Percentiles rank a stretch among this genome's conserved stretches.
Conservation (phyloP, 2,797 vertebrate genomes). For the Centropyge bicolor region DNA sequence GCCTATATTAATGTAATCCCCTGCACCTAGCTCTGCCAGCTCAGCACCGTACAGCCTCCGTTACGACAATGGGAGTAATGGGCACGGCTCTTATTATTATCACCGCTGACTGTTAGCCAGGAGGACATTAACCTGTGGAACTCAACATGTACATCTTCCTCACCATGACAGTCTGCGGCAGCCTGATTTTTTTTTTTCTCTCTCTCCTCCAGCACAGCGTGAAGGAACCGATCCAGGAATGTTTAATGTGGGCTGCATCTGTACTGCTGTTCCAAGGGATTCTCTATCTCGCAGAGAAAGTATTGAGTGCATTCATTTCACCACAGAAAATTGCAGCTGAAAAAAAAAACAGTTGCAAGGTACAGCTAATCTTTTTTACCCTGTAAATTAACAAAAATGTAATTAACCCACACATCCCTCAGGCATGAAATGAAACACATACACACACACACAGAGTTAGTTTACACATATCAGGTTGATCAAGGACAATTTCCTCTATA, state of each 20-base stretch:
- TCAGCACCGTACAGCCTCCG: constrained; percentile 73
- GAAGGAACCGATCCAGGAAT: constrained; percentile 46
- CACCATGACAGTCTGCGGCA: constrained; percentile 44
- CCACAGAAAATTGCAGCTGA: constrained; percentile 33
- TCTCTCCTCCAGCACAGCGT: background rate
- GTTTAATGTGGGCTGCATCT: constrained; percentile 48
- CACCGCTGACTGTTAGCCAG: constrained; percentile 65
- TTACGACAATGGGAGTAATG: constrained; percentile 76
- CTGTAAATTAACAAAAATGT: constrained; percentile 57
- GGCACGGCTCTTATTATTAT: constrained; percentile 71
- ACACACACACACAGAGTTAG: constrained; percentile 24
- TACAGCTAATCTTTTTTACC: constrained; percentile 63
- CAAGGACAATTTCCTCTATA: constrained; percentile 39
- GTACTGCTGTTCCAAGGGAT: constrained; percentile 40
- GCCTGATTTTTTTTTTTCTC: constrained; percentile 7
- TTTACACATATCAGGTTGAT: constrained; percentile 49
- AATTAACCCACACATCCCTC: constrained; percentile 63
- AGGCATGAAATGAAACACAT: constrained; percentile 55
- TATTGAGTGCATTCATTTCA: constrained; percentile 40
- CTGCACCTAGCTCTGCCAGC: constrained; percentile 68
- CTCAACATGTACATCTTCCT: constrained; percentile 69
- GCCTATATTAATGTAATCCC: constrained; percentile 78
- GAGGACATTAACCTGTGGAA: constrained; percentile 77
- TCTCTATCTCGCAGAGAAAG: constrained; percentile 30
- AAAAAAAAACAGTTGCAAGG: constrained; percentile 51